Base-by-base conservation (phyloP, 2,888 invertebrate species). In the Campoletis raptor region DNA sequence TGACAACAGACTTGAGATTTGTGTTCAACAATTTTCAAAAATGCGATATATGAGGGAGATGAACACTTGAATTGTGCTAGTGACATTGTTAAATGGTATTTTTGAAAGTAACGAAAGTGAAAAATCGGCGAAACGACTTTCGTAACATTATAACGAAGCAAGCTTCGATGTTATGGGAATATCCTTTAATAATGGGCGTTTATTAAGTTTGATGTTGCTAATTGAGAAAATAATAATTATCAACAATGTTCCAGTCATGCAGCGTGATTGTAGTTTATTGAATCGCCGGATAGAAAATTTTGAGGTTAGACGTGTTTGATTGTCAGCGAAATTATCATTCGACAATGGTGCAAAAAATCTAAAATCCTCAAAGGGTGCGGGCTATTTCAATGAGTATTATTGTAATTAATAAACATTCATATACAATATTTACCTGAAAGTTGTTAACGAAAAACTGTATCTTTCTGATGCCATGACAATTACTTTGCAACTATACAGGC, bases 381-480 rank as follows among this genome's bases (percentile, higher is more conserved):
- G 18, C 5, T 24, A 7, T 9, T 42, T 37, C 64, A 21, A 40
- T 30, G 18, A 61, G 12, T 12, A 18, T 21, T 37, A 7, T 18
- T 8, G 7, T 8, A n/a, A 83, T 48, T 21, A 48, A 76, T 57
- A 37, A 61, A 81, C 21, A 57, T 77, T 69, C 36, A 18, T 12
- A 45, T 67, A 40, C 86, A 86, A 88, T 87, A 90, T 89, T 94
- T 95, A 97, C 97, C 97, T 97, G 93, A 97, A 97, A 90, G 97
- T 97, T 81, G 97, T 99, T 90, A 99, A 95, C 79, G 99, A 99
- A 95, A 99, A 99, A 95, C 99, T 99, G 93, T 99, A 99, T 92
- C 99, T 96, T 95, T 99, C 99, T 76, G 98, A 97, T 95, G 98
- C 97, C 98, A 98, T 98, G 96, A 93, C 92, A 91, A 96, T 97